Base-by-base conservation (phyloP, 2,113 vertebrate species). In the Riparia riparia region DNA sequence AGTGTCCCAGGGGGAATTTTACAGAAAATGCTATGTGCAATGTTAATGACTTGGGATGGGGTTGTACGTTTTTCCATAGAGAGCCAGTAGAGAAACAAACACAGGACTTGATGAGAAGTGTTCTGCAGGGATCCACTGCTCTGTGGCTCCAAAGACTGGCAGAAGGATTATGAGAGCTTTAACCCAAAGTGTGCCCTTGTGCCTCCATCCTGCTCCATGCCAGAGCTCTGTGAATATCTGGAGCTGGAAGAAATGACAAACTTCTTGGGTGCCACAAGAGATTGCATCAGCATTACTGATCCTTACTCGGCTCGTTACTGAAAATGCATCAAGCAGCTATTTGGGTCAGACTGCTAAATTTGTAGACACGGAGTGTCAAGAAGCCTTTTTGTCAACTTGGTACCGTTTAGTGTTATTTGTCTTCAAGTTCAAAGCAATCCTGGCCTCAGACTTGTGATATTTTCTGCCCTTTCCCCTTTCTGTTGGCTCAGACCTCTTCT, bases 401-500 rank as follows among this genome's bases (percentile, higher is more conserved):
- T 85, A 82, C 92, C 17, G 1, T 94, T 94, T 93, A 97, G 94
- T 87, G 49, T 83, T 89, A 76, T 89, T 88, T 96, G 97, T 96
- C 96, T 95, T 93, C 95, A 94, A 97, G 97, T 97, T 97, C 97
- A 97, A 97, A 97, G 96, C 94, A 94, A 54, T 64, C 15, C 70
- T 70, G 70, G 93, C 93, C 90, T 88, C 91, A 90, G 71, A 94
- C 84, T 94, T 96, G 95, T 96, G 95, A 92, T 95, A 94, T 97
- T 97, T 97, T 94, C 90, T 97, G 96, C 89, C 97, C 97, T 97
- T 97, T 97, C 94, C 84, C 96, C 97, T 90, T 91, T 97, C 76
- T 96, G 90, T 95, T 96, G 97, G 95, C 86, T 92, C 92, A 95
- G 92, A 93, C 95, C 92, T 91, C 92, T 97, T 96, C 60, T 70